Evolutionary conservation across 2,797 vertebrate species (phyloP), one percentile per base, ranked within the genome.

Genomic region (Heliangelus exortis): DNA sequence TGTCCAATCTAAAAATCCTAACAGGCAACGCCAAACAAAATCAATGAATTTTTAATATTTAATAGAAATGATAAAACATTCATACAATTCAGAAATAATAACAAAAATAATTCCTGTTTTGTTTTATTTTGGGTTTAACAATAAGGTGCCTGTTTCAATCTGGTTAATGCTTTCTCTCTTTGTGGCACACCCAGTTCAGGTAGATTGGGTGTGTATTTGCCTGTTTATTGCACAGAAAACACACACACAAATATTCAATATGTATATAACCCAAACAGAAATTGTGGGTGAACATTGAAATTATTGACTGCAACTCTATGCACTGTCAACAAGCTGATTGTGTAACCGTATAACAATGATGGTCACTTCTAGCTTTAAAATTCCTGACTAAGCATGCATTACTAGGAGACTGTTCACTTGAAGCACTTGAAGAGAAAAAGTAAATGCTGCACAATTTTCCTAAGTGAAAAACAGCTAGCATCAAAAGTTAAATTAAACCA

Each of bases 11-110:
- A 83, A 39, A 31, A 78, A 58, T 58, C 15, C 58, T 75, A 78
- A 72, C 22, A 68, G 83, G 51, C 75, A 83, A 39, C 58, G n/a
- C 8, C 41, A 91, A 84, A 80, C 53, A 88, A 76, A 93, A 83
- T 79, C 71, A 85, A 69, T 22, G n/a, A 7, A 12, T 74, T 79
- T 74, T 90, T 29, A 47, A 21, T 81, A 69, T 92, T 62, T 57
- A 93, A 90, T 48, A 31, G 21, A n/a, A 95, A 82, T 20, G 76
- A 61, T 75, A 93, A 86, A 65, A 43, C 43, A 45, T 26, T 82
- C 55, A 14, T 57, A 62, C 14, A 63, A 54, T 55, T 82, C 31
- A 43, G 50, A 76, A 95, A 36, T 47, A 89, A 87, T 11, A 53
- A 34, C 9, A 20, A 39, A 81, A 90, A 86, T 41, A 71, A 7